Conservation (phyloP, 2,888 invertebrate species). For the Amiota mariae region DNA sequence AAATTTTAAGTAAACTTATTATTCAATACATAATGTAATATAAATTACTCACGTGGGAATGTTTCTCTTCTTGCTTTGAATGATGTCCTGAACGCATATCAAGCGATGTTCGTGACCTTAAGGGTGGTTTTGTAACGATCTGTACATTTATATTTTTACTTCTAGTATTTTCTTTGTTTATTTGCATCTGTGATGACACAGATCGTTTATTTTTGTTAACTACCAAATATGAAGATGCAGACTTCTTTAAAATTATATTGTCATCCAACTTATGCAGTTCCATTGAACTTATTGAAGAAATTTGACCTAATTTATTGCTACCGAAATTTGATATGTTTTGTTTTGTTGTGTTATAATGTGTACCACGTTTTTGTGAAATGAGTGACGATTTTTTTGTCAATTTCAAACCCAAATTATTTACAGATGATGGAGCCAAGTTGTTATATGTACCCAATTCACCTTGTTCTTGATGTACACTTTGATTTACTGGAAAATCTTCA, state of each 20-base stretch:
- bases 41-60: constrained; percentile 53
- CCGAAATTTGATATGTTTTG: constrained; percentile 53
- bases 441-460: constrained; percentile 47
- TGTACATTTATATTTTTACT: constrained; percentile 72
- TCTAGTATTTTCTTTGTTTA: constrained; percentile 70
- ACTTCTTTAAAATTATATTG: constrained; percentile 69
- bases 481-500: constrained; percentile 73
- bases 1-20: neutral
- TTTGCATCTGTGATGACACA: constrained; percentile 59
- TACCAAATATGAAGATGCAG: constrained; percentile 66
- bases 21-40: neutral
- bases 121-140: constrained; percentile 71
- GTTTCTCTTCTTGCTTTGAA: constrained; percentile 54
- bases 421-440: constrained; percentile 47
- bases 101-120: constrained; percentile 71
- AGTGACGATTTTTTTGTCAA: constrained; percentile 65
- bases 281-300: constrained; percentile 72
- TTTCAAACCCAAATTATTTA: constrained; percentile 60
- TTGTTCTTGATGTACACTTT: constrained; percentile 56
- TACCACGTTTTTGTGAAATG: constrained; percentile 66
- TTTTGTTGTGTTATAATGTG: constrained; percentile 53
- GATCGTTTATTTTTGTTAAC: constrained; percentile 64
- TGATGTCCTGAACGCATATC: constrained; percentile 64
- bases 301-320: constrained; percentile 65
- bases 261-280: constrained; percentile 73